Evolutionary conservation across 2,797 vertebrate species (phyloP), one percentile per base, ranked within the genome.

Genomic region (Arremon aurantiirostris): DNA sequence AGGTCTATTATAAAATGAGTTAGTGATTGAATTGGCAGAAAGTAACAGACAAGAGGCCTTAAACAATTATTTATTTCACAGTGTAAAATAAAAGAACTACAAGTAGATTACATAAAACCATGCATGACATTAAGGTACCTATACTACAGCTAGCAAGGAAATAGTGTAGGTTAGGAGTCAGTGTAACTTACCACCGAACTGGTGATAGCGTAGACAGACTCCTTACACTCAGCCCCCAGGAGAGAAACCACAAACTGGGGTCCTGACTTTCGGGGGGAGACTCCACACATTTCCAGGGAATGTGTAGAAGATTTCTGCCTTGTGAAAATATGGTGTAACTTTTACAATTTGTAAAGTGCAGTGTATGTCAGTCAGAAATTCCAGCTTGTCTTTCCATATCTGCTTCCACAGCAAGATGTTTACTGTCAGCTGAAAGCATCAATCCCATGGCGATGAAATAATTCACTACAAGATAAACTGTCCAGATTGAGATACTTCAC

Each of bases 161-260:
- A 44, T n/a, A 16, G 20, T 53, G 28, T 37, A 24, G 28, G 37
- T 68, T 37, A 46, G 27, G n/a, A 59, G 63, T 59, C 53, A 23
- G 2, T 44, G 39, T 60, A n/a, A 52, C 11, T 60, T 68, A 3
- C 9, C 17, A 50, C n/a, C 0, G 0, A 60, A 60, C 21, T 68
- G 23, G 15, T 8, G 5, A 24, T 17, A 42, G 46, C 1, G 0
- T 52, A 42, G 14, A 52, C 22, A 28, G 50, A 52, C 6, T 50
- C 32, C 52, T 75, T n/a, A 44, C 32, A 59, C 70, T 66, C 35
- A 66, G 10, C 27, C 23, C 18, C 12, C 7, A 18, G 23, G 3
- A 75, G 22, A 66, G 32, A 2, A 27, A 59, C 44, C 44, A 59
- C 28, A n/a, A 52, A 59, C 10, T 21, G 7, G 22, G 4, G 0